A percentile compares a stretch with the other conserved stretches of the same genome.
These are phyloP conservation scores for Hipposideros larvatus DNA, from an alignment of 2,797 vertebrate genomes.

Conservation along the genomic window DNA sequence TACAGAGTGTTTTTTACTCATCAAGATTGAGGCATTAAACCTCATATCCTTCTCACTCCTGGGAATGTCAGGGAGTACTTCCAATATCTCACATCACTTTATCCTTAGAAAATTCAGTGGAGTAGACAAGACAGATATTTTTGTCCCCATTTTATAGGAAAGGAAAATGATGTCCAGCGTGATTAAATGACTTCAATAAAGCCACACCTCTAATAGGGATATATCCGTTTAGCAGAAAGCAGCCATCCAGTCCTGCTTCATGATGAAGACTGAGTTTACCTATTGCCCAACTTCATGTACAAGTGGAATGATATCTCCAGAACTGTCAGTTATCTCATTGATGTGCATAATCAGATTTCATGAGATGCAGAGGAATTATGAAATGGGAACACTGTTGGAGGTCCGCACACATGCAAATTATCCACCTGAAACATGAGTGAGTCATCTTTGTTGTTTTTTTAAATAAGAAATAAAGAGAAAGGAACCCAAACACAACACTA, in stretches of 20 bases:
- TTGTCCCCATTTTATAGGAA: neutral
- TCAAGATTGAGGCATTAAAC: neutral
- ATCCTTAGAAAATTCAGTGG: constrained; percentile 27
- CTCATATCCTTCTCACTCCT: neutral
- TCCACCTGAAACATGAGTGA: neutral
- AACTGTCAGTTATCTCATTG: neutral
- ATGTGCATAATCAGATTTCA: neutral
- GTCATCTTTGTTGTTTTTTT: neutral
- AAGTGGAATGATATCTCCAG: neutral
- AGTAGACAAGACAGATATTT: neutral
- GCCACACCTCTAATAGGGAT: neutral
- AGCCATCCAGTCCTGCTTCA: neutral
- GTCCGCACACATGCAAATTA: neutral
- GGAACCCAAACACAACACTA: neutral
- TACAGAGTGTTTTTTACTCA: neutral
- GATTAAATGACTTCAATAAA: neutral
- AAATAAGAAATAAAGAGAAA: neutral
- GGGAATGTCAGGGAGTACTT: neutral
- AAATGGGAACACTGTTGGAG: neutral
- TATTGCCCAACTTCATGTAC: neutral
- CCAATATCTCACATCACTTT: neutral
- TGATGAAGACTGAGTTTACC: neutral
- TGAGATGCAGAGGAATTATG: neutral
- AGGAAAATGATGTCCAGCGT: neutral
- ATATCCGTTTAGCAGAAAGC: neutral